Conservation (phyloP, 1,140 invertebrate genomes). For the Samia ricini region DNA sequence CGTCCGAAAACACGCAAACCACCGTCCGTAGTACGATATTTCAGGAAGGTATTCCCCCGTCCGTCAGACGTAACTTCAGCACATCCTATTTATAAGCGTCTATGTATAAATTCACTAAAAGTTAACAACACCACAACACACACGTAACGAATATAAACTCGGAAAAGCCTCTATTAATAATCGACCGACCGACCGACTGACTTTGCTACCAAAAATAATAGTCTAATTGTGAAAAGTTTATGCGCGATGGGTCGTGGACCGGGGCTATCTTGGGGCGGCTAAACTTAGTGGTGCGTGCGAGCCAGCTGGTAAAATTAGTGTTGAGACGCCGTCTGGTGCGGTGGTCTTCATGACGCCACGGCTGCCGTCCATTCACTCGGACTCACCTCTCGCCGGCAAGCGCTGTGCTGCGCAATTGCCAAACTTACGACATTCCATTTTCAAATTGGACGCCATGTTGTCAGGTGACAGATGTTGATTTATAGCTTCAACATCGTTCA, state of each 20-base stretch:
- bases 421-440: conserved; percentile 73
- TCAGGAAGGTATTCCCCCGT: conserved; percentile 77
- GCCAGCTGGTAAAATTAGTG: conserved; percentile 76
- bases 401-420: conserved; percentile 49
- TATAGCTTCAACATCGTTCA: conserved; percentile 13
- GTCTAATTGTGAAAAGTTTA: conserved; percentile 79
- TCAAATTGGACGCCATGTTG: conserved; percentile 50
- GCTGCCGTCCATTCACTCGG: conserved; percentile 57
- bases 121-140: conserved; percentile 76
- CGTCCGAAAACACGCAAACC: conserved; percentile 73
- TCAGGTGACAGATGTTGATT: conserved; percentile 38
- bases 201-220: conserved; percentile 79
- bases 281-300: conserved; percentile 78
- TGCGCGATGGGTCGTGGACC: conserved; percentile 76
- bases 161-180: conserved; percentile 78
- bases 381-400: conserved; percentile 45
- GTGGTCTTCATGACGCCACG: conserved; percentile 65
- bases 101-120: conserved; percentile 78
- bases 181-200: conserved; percentile 76
- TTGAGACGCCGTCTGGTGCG: conserved; percentile 69
- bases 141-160: conserved; percentile 77
- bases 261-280: conserved; percentile 78
- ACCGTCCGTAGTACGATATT: conserved; percentile 74
- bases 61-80: conserved; percentile 74
- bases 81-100: conserved; percentile 77